Evolutionary conservation across 1,140 invertebrate species (phyloP), one percentile per base, ranked within the genome.

Genomic region (Aphidius ervi): DNA sequence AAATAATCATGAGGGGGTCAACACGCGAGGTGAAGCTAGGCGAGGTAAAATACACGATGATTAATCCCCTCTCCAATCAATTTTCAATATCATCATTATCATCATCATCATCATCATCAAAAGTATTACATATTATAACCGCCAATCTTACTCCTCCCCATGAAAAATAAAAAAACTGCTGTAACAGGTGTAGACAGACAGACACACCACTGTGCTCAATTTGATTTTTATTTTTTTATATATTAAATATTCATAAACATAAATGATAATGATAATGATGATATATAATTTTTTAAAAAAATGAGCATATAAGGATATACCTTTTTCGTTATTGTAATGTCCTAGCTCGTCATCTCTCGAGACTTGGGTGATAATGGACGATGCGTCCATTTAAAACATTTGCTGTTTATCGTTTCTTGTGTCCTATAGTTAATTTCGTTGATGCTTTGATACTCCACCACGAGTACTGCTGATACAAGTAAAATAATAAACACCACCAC

Each of bases 331-430:
- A 84, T 91, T 93, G 82, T 93, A 87, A 85, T 92, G 76, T 62
- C 76, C 74, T 74, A 79, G 90, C 85, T 95, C 93, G 86, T 95
- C 93, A 89, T 96, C 93, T 83, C 92, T 88, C 84, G 89, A 92
- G 85, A 94, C 93, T 88, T 95, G 93, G 82, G 93, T 94, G 82
- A 95, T 95, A 87, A 97, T 95, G 88, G 93, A 95, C 90, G 93
- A 92, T 88, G 91, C 92, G 92, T 95, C 94, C 93, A 95, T 96
- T 89, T 88, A 90, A 65, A 87, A 86, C 86, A 88, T 88, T 86
- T 84, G 86, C 80, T 84, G 72, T 57, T 70, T 68, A 70, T 74
- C 69, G 64, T 69, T 58, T 47, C 31, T 72, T 70, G 72, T 70
- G 64, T 68, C 67, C 67, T 69, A 76, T 67, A 67, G 72, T 72